phyloP scores from a whole-genome alignment of 1,140 invertebrate genomes.

The Phenacoccus solenopsis region DNA sequence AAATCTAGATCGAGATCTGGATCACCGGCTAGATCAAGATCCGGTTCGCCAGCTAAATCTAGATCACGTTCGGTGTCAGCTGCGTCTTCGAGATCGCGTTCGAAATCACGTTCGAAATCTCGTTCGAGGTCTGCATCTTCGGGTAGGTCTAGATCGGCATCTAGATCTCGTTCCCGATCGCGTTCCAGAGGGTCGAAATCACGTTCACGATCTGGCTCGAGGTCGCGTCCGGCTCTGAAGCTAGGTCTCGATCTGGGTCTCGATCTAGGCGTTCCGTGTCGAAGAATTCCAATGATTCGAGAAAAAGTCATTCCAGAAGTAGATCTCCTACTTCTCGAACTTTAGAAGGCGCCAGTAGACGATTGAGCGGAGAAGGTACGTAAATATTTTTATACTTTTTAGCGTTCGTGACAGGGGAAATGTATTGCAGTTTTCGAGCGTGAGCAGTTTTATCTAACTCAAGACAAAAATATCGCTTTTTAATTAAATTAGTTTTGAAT shows the following conservation, averaged over 20 bases:
- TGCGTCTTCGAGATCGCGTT: conserved; percentile 21
- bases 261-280: conserved; percentile 23
- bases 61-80: conserved; percentile 23
- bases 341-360: not conserved
- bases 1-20: conserved; percentile 23
- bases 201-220: not conserved
- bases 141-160: conserved; percentile 23
- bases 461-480: too few relatives aligned
- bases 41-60: conserved; percentile 23
- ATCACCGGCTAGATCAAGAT: conserved; percentile 23
- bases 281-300: not conserved
- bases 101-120: conserved; percentile 22
- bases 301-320: not conserved
- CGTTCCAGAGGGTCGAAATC: conserved; percentile 19
- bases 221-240: conserved; percentile 20
- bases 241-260: conserved; percentile 21
- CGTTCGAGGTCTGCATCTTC: conserved; percentile 19
- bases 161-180: conserved; percentile 23
- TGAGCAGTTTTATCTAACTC: too few relatives aligned
- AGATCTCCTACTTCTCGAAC: not conserved
- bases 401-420: not conserved
- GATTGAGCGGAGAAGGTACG: not conserved
- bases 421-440: not conserved
- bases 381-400: not conserved
- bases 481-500: too few relatives aligned